These are phyloP conservation scores for Poecilia picta DNA, from an alignment of 2,797 vertebrate species.

Conservation along the genomic window DNA sequence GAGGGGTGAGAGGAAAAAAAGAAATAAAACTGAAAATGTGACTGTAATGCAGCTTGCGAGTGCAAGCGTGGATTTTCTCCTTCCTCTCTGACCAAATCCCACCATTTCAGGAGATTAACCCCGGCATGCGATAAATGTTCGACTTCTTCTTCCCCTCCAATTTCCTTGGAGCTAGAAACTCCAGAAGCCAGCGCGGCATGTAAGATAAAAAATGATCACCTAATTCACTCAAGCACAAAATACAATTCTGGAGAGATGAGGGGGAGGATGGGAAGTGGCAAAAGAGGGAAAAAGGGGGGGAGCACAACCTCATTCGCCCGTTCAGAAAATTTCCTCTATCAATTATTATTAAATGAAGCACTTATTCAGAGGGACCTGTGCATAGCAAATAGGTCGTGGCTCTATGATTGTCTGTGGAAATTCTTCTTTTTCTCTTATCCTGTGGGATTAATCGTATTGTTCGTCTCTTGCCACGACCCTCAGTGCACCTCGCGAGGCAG, in stretches of 20 bases:
- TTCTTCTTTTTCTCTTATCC: conserved; percentile 65
- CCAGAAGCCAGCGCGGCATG: conserved; percentile 82
- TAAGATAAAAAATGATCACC: conserved; percentile 89
- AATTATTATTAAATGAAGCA: conserved; percentile 77
- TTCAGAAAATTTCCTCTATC: conserved; percentile 63
- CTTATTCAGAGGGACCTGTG: conserved; percentile 73
- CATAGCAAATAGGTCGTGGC: conserved; percentile 64
- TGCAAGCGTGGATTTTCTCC: conserved; percentile 80
- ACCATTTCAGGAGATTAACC: conserved; percentile 89
- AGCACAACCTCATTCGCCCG: conserved; percentile 38
- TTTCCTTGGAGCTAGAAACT: conserved; percentile 83
- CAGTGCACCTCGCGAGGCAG: conserved; percentile 68
- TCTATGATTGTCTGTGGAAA: conserved; percentile 62
- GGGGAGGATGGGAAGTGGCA: conserved; percentile 35
- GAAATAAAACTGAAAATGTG: conserved; percentile 74
- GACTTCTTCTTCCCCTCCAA: conserved; percentile 85
- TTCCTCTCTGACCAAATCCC: conserved; percentile 84
- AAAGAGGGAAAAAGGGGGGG: conserved; percentile 45
- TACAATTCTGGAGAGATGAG: conserved; percentile 81
- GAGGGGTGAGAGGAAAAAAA: conserved; percentile 3
- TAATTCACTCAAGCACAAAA: conserved; percentile 90
- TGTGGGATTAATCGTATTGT: conserved; percentile 69
- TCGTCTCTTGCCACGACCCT: conserved; percentile 52
- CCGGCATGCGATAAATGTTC: conserved; percentile 87
- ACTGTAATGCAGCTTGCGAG: conserved; percentile 78